These are phyloP conservation scores for Drosophila kanapiae DNA, from an alignment of 1,140 invertebrate genomes.

Conservation along the genomic window DNA sequence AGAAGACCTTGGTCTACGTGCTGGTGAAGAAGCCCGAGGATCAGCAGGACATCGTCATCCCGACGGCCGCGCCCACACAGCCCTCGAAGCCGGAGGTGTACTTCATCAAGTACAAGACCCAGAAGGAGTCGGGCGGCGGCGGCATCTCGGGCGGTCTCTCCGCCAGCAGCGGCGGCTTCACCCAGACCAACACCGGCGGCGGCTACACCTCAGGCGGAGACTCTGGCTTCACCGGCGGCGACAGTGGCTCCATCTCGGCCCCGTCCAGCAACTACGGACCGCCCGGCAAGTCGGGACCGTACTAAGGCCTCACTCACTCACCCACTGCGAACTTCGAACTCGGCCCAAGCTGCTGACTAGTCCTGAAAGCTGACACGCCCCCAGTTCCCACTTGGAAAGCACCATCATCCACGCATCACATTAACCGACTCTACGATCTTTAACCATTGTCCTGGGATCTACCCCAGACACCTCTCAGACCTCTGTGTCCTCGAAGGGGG, in stretches of 20 bases:
- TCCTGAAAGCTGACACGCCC: slow-evolving; percentile 78
- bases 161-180: slow-evolving; percentile 64
- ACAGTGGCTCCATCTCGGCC: slow-evolving; percentile 84
- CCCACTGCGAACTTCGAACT: slow-evolving; percentile 60
- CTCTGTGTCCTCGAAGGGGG: slow-evolving; percentile 18
- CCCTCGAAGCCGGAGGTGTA: slow-evolving; percentile 94
- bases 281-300: slow-evolving; percentile 86
- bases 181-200: slow-evolving; percentile 82
- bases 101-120: slow-evolving; percentile 94
- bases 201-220: slow-evolving; percentile 81
- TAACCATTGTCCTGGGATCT: slow-evolving; percentile 14
- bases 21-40: slow-evolving; percentile 94
- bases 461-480: slow-evolving; percentile 25
- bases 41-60: slow-evolving; percentile 91
- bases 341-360: slow-evolving; percentile 83
- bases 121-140: slow-evolving; percentile 87
- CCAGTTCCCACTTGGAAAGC: slow-evolving; percentile 34
- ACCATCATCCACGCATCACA: slow-evolving; percentile 38
- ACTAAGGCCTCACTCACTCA: slow-evolving; percentile 62
- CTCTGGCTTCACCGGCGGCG: slow-evolving; percentile 74
- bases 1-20: slow-evolving; percentile 96
- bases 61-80: slow-evolving; percentile 91
- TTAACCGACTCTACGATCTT: slow-evolving; percentile 41
- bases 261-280: slow-evolving; percentile 89
- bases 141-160: slow-evolving; percentile 73